These are phyloP conservation scores for Hozukius guyotensis DNA, from an alignment of 2,797 vertebrate species.

Conservation along the genomic window DNA sequence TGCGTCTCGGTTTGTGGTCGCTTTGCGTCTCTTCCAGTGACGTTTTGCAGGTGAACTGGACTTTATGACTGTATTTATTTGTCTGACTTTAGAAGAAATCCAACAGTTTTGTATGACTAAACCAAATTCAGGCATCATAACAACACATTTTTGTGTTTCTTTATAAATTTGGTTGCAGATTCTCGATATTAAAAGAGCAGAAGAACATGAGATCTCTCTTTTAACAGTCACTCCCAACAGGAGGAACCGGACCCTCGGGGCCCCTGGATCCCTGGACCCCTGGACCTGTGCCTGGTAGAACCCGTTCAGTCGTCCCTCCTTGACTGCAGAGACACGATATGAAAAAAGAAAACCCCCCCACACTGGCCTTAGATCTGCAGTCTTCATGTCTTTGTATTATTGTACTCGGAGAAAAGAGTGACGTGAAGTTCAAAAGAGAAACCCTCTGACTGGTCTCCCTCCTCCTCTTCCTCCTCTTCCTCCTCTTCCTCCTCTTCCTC, in stretches of 20 bases:
- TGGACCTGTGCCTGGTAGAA: not conserved
- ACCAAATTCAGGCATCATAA: too few relatives aligned
- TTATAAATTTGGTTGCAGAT: not conserved
- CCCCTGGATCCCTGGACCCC: not conserved
- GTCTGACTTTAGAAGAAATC: not conserved
- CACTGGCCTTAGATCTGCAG: slow-evolving; percentile 11
- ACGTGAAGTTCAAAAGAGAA: not conserved
- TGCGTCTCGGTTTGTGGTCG: too few relatives aligned
- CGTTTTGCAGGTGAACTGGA: too few relatives aligned
- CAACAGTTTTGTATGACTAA: not conserved
- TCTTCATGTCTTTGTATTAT: not conserved
- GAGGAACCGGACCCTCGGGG: not conserved
- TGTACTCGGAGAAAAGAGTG: not conserved
- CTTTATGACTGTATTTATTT: too few relatives aligned
- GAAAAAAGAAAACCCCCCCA: not conserved
- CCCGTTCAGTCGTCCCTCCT: not conserved
- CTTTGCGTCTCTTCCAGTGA: too few relatives aligned
- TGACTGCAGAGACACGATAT: not conserved
- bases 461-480: slow-evolving; percentile 73
- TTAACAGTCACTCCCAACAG: too few relatives aligned
- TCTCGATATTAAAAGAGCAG: not conserved
- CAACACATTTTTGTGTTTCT: not conserved
- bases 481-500: slow-evolving; percentile 53
- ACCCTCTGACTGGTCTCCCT: not conserved
- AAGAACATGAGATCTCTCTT: not conserved